phyloP scores from a whole-genome alignment of 2,113 vertebrate genomes.

The Coturnix japonica region DNA sequence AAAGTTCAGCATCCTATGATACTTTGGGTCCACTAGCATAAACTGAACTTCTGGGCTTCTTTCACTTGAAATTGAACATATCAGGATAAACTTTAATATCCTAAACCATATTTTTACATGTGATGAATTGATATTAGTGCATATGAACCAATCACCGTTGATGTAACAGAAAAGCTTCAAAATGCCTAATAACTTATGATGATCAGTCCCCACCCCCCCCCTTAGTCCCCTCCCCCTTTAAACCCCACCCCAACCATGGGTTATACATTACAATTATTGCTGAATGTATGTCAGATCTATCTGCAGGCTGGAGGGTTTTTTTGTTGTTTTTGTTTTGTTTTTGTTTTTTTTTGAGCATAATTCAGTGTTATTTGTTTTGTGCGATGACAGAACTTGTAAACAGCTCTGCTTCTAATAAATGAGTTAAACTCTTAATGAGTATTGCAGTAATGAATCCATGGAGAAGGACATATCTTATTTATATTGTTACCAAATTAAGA shows the following conservation, averaged over 20 bases:
- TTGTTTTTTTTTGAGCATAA: background rate
- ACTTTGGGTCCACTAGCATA: background rate
- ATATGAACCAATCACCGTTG: background rate
- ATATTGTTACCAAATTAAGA: background rate
- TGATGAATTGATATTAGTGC: background rate
- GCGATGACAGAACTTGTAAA: background rate
- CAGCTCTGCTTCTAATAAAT: background rate
- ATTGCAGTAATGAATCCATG: background rate
- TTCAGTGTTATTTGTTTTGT: background rate
- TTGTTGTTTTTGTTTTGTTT: too few species aligned
- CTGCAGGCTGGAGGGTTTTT: background rate
- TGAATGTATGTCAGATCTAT: background rate
- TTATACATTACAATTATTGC: background rate
- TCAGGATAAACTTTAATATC: background rate
- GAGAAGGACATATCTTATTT: background rate
- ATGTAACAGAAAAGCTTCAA: background rate
- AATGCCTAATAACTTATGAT: background rate
- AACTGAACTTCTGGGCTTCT: background rate
- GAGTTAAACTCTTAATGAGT: background rate
- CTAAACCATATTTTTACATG: background rate
- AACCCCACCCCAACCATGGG: background rate
- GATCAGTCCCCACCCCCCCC: fast-evolving
- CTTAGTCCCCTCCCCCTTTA: background rate
- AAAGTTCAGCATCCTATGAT: background rate
- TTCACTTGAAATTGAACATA: background rate